Evolutionary conservation across 2,888 invertebrate species (phyloP).

Genomic region (Julus scanicus): DNA sequence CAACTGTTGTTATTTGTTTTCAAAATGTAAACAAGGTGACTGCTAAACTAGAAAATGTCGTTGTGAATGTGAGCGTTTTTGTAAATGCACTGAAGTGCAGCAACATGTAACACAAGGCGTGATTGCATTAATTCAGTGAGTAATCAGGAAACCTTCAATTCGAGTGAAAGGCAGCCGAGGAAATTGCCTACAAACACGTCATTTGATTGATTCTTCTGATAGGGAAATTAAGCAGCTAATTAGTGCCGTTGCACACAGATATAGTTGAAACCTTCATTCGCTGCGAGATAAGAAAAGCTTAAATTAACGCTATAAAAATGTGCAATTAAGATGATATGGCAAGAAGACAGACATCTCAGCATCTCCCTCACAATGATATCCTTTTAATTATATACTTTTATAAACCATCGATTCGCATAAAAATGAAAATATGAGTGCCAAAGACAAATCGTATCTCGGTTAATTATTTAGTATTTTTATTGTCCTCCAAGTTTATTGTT

Average conservation of each 20-base stretch:
- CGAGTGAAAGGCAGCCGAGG: slow-evolving; percentile 32
- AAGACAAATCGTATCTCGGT: neutral
- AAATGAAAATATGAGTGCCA: neutral
- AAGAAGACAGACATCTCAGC: neutral
- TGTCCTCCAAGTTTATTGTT: neutral
- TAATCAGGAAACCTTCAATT: slow-evolving; percentile 42
- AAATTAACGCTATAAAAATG: slow-evolving; percentile 16
- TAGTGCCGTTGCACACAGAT: neutral
- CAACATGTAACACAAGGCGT: neutral
- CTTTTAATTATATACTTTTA: neutral
- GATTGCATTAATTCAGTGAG: slow-evolving; percentile 27
- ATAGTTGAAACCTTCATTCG: neutral
- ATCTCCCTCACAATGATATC: neutral
- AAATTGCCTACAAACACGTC: slow-evolving; percentile 43
- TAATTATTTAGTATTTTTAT: slow-evolving; percentile 29
- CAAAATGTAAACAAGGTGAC: neutral
- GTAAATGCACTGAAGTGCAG: neutral
- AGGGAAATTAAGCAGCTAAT: slow-evolving; percentile 25
- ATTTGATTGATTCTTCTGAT: slow-evolving; percentile 25
- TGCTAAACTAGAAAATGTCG: neutral
- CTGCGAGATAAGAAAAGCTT: neutral
- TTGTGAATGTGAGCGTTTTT: neutral
- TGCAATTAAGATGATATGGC: slow-evolving; percentile 36
- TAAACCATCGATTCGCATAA: neutral
- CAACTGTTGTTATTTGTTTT: neutral